Evolutionary conservation across 1,140 invertebrate genomes (phyloP).

Genomic region (Hormaphis cornu): DNA sequence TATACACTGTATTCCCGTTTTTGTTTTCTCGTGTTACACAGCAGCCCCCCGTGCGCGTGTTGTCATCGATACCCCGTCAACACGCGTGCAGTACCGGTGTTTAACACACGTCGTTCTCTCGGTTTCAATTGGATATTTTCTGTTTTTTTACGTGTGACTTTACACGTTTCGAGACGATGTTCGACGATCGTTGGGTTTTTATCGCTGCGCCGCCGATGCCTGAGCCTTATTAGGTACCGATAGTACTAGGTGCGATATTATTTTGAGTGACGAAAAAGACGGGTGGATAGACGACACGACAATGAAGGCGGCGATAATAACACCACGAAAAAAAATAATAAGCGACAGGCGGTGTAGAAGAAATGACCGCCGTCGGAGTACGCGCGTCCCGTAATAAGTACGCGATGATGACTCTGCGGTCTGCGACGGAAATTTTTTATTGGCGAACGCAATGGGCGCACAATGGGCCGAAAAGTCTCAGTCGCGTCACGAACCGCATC

Average conservation of each 20-base stretch:
- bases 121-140: too few species aligned
- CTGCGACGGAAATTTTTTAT: constrained; percentile 15
- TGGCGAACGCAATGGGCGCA: constrained; percentile 29
- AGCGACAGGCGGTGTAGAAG: background rate
- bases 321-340: background rate
- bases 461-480: background rate
- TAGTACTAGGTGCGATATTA: too few species aligned
- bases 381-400: too few species aligned
- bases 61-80: too few species aligned
- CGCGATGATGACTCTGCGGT: constrained; percentile 30
- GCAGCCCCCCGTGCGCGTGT: too few species aligned
- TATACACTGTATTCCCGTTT: too few species aligned
- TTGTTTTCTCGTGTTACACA: too few species aligned
- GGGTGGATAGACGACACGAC: constrained; percentile 11
- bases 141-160: too few species aligned
- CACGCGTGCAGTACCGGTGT: too few species aligned
- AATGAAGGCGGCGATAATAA: constrained; percentile 4
- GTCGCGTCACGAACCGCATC: background rate
- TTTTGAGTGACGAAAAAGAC: background rate
- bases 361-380: constrained; percentile 26
- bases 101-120: too few species aligned
- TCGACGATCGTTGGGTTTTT: too few species aligned
- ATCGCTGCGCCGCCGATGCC: background rate
- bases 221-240: background rate
- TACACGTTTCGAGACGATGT: too few species aligned